Evolutionary conservation across 30 jellyfish, hydroid and myxozoan species (phyloP).

Genomic region (Hydra vulgaris): DNA sequence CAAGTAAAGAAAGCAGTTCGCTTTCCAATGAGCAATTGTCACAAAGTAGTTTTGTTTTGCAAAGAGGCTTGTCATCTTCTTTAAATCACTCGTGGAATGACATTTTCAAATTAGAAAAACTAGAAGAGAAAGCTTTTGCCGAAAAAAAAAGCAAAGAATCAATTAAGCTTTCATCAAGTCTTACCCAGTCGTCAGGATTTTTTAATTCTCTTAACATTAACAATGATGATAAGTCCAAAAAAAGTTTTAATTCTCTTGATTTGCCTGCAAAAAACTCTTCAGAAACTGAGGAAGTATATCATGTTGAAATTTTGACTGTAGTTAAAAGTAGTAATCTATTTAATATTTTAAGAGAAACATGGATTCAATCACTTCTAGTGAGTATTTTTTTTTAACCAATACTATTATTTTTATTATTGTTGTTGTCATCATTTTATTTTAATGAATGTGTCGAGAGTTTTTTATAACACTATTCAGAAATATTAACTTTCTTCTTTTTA

Average conservation of each 20-base stretch:
- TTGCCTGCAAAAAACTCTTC: not conserved
- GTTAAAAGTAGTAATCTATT: constrained; percentile 1
- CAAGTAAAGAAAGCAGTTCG: not conserved
- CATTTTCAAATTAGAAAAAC: not conserved
- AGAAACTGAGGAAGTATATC: not conserved
- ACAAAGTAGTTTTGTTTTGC: not conserved
- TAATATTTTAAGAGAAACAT: constrained; percentile 16
- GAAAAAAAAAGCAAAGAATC: not conserved
- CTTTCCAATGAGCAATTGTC: not conserved
- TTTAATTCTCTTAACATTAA: not conserved
- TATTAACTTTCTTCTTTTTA: too few species aligned
- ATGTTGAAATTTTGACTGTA: constrained; percentile 19
- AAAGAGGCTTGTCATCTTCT: not conserved
- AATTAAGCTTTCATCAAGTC: not conserved
- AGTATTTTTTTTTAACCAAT: too few species aligned
- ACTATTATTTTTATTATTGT: too few species aligned
- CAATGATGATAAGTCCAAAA: not conserved
- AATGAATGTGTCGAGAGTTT: too few species aligned
- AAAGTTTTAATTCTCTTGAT: not conserved
- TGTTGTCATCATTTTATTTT: too few species aligned
- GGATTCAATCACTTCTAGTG: constrained; percentile 16
- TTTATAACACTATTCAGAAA: too few species aligned
- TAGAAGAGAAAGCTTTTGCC: not conserved
- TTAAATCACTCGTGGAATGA: constrained; percentile 26
- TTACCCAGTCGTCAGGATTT: constrained; percentile 9